Conservation (phyloP, 2,888 invertebrate genomes). For the Matsumyia berberina region DNA sequence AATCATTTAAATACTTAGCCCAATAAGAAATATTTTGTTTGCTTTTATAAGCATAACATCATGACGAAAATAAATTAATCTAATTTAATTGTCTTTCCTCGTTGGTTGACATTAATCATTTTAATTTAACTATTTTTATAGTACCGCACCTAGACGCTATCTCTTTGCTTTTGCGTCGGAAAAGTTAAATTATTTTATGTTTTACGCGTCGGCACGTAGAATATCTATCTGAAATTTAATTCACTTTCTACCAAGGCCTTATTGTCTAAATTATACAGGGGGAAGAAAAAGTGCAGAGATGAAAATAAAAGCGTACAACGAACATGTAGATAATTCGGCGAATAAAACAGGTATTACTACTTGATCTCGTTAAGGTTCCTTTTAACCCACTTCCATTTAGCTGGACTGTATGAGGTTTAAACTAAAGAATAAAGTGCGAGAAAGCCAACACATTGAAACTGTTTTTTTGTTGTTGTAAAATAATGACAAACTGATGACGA, state of each 20-base stretch:
- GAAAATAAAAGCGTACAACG: constrained; percentile 23
- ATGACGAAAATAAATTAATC: constrained; percentile 17
- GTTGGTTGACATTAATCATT: background rate
- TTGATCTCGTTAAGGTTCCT: constrained; percentile 40
- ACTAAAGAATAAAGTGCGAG: background rate
- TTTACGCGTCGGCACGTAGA: constrained; percentile 8
- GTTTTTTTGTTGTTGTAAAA: background rate
- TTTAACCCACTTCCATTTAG: constrained; percentile 24
- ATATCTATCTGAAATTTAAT: constrained; percentile 35
- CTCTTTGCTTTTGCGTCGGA: background rate
- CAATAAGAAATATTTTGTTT: background rate
- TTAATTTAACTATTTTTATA: background rate
- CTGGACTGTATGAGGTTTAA: constrained; percentile 7
- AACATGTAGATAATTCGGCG: constrained; percentile 4
- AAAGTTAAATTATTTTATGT: constrained; percentile 18
- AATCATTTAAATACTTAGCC: background rate
- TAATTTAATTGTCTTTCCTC: constrained; percentile 4
- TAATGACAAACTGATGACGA: constrained; percentile 7
- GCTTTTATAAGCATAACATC: background rate
- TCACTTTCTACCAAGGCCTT: constrained; percentile 52
- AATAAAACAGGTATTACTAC: constrained; percentile 51
- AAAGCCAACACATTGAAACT: constrained; percentile 20
- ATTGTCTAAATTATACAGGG: constrained; percentile 7
- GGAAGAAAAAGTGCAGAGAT: constrained; percentile 8
- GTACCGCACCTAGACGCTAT: constrained; percentile 13